Evolutionary conservation across 2,888 invertebrate genomes (phyloP).

Genomic region (Dascillus cervinus): DNA sequence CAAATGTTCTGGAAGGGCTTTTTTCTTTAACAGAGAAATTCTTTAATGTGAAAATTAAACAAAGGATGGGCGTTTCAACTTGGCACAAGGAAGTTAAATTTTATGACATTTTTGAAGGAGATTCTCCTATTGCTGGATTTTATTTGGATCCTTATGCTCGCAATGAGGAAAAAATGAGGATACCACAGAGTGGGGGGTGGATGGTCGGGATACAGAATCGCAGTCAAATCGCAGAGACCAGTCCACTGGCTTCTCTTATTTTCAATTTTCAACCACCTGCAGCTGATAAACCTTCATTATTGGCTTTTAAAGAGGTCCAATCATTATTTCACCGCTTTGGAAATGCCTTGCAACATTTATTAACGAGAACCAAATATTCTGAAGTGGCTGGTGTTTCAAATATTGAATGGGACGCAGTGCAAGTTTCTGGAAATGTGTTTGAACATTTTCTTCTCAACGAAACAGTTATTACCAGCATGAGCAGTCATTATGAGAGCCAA

Average conservation of each 20-base stretch:
- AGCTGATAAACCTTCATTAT: conserved; percentile 57
- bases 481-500: conserved; percentile 67
- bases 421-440: conserved; percentile 77
- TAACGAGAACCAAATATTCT: conserved; percentile 73
- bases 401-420: conserved; percentile 91
- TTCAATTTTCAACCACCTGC: conserved; percentile 70
- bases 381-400: conserved; percentile 80
- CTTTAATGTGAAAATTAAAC: conserved; percentile 70
- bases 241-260: conserved; percentile 73
- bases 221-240: conserved; percentile 54
- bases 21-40: conserved; percentile 68
- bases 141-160: conserved; percentile 77
- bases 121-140: conserved; percentile 70
- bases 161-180: conserved; percentile 54
- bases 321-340: conserved; percentile 82
- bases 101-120: conserved; percentile 69
- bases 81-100: conserved; percentile 86
- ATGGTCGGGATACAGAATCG: conserved; percentile 71
- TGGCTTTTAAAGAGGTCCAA: conserved; percentile 69
- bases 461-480: conserved; percentile 50
- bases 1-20: conserved; percentile 69
- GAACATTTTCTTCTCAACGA: conserved; percentile 69
- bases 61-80: conserved; percentile 55
- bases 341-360: conserved; percentile 73
- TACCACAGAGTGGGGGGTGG: conserved; percentile 61